phyloP scores from a whole-genome alignment of 1,140 invertebrate species.

The Calycopis cecrops region DNA sequence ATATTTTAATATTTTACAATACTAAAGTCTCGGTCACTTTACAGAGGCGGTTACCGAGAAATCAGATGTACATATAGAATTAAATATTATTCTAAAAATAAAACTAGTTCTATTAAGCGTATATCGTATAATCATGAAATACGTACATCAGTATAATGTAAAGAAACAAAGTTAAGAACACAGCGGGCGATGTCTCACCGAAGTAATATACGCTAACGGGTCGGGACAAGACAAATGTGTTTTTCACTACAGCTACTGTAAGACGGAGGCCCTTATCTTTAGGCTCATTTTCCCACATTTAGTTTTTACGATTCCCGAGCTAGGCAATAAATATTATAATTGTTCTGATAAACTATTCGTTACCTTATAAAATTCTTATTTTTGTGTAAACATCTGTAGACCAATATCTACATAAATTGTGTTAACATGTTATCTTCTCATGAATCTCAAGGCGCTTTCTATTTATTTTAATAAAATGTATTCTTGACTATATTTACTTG shows the following conservation, averaged over 20 bases:
- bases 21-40: no score
- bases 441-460: background rate
- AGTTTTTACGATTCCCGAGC: slow-evolving; percentile 1
- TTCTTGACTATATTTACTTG: no score
- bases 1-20: no score
- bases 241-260: slow-evolving; percentile 57
- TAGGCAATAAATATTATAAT: slow-evolving; percentile 1
- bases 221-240: slow-evolving; percentile 71
- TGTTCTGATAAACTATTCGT: background rate
- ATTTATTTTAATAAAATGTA: no score
- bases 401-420: no score
- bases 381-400: no score
- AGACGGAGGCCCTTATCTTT: slow-evolving; percentile 35
- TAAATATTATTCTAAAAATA: no score
- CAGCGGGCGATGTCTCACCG: slow-evolving; percentile 56
- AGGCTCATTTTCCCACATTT: slow-evolving; percentile 38
- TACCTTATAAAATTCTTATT: slow-evolving; percentile 1
- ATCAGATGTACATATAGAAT: no score
- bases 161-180: slow-evolving; percentile 48
- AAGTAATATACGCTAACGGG: slow-evolving; percentile 70
- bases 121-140: slow-evolving; percentile 29
- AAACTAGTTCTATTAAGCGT: slow-evolving; percentile 29
- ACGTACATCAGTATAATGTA: slow-evolving; percentile 41
- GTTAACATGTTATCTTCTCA: no score
- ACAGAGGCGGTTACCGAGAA: no score